Percentiles rank a stretch among this genome's conserved stretches.
Evolutionary conservation across 2,888 invertebrate genomes (phyloP).

Genomic region (Hyposoter didymator): DNA sequence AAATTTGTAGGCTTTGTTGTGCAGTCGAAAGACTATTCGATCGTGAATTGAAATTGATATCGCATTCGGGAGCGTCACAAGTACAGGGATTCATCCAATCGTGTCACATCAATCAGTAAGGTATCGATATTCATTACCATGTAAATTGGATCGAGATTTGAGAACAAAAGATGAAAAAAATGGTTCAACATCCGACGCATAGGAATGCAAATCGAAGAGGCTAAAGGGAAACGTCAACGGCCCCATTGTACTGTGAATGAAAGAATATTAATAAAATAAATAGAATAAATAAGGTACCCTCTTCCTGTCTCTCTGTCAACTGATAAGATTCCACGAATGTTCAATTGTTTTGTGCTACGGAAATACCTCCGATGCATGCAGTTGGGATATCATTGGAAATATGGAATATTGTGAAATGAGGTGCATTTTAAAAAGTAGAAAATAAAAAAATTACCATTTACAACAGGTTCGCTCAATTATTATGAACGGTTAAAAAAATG

Average conservation of each 20-base stretch:
- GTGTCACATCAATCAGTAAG: conserved; percentile 2
- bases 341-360: conserved; percentile 30
- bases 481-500: not conserved
- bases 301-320: not conserved
- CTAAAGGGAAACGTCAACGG: conserved; percentile 24
- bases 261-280: conserved; percentile 38
- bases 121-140: conserved; percentile 50
- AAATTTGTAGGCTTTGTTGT: not conserved
- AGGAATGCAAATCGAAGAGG: conserved; percentile 38
- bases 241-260: conserved; percentile 8
- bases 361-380: conserved; percentile 21
- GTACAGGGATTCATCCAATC: not conserved
- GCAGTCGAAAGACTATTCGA: not conserved
- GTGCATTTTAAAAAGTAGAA: not conserved
- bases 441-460: not conserved
- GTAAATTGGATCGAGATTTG: conserved; percentile 47
- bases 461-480: not conserved
- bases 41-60: conserved; percentile 4
- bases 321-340: conserved; percentile 27
- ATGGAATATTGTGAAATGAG: not conserved
- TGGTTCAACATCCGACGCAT: not conserved
- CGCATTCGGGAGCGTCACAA: not conserved
- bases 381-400: not conserved
- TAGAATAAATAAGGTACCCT: not conserved
- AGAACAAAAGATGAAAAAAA: conserved; percentile 1